Base-by-base conservation (phyloP, 2,113 vertebrate species). In the Sisor rabdophorus region DNA sequence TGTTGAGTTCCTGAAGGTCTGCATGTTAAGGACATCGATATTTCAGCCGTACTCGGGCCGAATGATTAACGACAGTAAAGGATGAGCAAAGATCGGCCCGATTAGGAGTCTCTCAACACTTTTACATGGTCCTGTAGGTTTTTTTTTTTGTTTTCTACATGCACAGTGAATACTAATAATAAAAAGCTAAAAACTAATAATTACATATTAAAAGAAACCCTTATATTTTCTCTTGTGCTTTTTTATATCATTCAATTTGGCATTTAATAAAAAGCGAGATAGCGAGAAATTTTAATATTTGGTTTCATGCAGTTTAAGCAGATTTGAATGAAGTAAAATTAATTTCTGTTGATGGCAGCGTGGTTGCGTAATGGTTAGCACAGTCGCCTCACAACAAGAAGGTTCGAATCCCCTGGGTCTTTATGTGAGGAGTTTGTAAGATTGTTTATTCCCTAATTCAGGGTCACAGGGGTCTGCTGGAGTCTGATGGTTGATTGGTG, bases 1-100 rank as follows among this genome's bases (percentile, higher is more conserved):
- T 74, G 81, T 24, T 79, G 77, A 80, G 69, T 79, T 80, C 68
- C 70, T 77, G 64, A 54, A 77, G 69, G 75, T 72, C 17, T 72
- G 72, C 16, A 36, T 73, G 61, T 54, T 82, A 72, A 76, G 65
- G 40, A 32, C 53, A 64, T 61, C 73, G 77, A 69, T 44, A 73
- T 78, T 63, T 56, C 69, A 53, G 50, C 30, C 72, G 70, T 78
- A 70, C 30, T 64, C 24, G 13, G 50, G 32, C 63, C 9, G 55
- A 63, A 73, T 79, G 81, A 82, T 76, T 82, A 68, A 72, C 56
- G 24, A 68, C 63, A 58, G 65, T 75, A 50, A 74, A 65, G 40
- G 52, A 54, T 75, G 20, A 30, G 56, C 71, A 26, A 73, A 75
- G 72, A 78, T 79, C 11, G 26, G 54, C 10, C 44, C 4, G 60